Evolutionary conservation across 2,113 vertebrate species (phyloP).

Genomic region (Saccopteryx bilineata): DNA sequence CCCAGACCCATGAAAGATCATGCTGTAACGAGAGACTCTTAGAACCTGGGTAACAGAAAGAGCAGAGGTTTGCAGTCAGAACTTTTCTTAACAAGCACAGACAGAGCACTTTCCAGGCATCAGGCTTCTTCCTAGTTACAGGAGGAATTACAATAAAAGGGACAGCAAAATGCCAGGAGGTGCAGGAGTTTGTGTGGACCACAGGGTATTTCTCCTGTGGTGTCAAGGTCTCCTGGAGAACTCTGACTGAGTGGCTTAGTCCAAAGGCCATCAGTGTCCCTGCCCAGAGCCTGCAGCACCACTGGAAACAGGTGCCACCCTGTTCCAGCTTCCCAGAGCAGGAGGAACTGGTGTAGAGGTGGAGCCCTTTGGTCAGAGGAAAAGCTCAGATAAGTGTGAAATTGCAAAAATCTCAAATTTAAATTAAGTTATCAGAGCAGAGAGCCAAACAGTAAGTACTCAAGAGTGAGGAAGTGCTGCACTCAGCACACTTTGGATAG

Average conservation of each 20-base stretch:
- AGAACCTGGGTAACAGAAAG: neutral
- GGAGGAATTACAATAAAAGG: neutral
- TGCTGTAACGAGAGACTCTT: neutral
- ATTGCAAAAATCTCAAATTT: neutral
- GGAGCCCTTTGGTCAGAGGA: neutral
- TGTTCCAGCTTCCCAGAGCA: neutral
- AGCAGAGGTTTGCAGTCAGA: neutral
- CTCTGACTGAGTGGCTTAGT: neutral
- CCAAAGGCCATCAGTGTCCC: neutral
- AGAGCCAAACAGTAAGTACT: constrained; percentile 65
- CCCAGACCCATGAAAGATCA: neutral
- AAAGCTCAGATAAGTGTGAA: neutral
- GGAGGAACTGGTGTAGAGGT: neutral
- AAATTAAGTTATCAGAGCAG: constrained; percentile 67
- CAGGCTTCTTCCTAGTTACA: neutral
- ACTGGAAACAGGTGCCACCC: rapidly evolving
- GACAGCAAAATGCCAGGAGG: neutral
- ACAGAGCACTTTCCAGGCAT: neutral
- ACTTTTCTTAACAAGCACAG: neutral
- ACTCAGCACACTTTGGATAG: neutral
- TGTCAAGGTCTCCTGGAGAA: neutral
- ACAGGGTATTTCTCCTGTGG: neutral
- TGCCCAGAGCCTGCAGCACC: neutral
- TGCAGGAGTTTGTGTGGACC: neutral
- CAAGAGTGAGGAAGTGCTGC: constrained; percentile 39